Conservation (phyloP, 2,888 invertebrate genomes). For the Eretmocerus hayati region DNA sequence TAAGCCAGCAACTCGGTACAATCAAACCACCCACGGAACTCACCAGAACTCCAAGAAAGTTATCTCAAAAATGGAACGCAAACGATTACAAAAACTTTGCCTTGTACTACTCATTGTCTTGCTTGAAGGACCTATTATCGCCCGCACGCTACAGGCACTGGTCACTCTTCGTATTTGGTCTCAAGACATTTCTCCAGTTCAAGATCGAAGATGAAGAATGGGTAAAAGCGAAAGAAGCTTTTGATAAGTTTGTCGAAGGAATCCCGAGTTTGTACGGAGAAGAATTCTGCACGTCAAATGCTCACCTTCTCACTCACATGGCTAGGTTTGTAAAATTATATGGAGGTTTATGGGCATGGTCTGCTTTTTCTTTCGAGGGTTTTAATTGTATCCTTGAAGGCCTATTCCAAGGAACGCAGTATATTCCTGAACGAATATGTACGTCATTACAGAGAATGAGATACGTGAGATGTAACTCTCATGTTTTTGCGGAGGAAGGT, state of each 20-base stretch:
- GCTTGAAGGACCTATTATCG: conserved; percentile 11
- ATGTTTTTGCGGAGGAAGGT: not conserved
- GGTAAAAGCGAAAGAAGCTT: not conserved
- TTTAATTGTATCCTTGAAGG: not conserved
- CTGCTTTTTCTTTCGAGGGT: not conserved
- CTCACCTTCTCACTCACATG: not conserved
- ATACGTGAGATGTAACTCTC: not conserved
- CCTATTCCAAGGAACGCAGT: conserved; percentile 1
- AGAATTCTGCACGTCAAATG: not conserved
- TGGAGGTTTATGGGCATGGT: not conserved
- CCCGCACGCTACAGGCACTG: conserved; percentile 14
- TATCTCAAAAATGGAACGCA: conserved; percentile 20
- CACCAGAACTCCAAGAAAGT: too few relatives aligned
- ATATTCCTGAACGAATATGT: conserved; percentile 1
- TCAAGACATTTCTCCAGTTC: not conserved
- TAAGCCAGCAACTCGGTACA: too few relatives aligned
- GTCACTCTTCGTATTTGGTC: conserved; percentile 13
- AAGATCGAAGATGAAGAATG: not conserved
- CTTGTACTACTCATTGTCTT: conserved; percentile 22
- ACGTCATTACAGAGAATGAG: not conserved
- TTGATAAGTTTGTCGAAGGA: not conserved
- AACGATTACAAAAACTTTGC: conserved; percentile 19
- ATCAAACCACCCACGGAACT: too few relatives aligned
- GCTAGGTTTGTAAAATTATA: not conserved
- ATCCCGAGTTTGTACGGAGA: not conserved